A percentile compares a stretch with the other conserved stretches of the same genome.
Evolutionary conservation across 2,888 invertebrate genomes (phyloP).

Genomic region (Neria commutata): DNA sequence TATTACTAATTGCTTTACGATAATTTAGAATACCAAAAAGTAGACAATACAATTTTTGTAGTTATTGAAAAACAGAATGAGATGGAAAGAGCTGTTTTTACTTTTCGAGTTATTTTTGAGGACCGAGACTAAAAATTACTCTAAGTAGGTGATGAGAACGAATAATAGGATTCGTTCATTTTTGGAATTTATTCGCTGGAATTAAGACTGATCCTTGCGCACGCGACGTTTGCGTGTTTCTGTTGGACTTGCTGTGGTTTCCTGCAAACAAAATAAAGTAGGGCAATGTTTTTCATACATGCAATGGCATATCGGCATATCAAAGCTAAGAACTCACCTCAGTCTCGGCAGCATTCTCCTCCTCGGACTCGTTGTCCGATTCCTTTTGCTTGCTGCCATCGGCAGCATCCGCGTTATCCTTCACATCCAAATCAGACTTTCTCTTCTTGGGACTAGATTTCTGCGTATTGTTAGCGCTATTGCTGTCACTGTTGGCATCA

Average conservation of each 20-base stretch:
- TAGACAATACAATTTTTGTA: too few relatives aligned
- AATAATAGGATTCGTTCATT: constrained; percentile 1
- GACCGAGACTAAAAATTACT: too few relatives aligned
- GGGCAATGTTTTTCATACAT: not conserved
- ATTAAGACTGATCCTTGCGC: constrained; percentile 53
- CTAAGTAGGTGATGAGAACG: not conserved
- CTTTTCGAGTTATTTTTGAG: too few relatives aligned
- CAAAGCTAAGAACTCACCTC: constrained; percentile 36
- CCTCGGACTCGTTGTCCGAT: constrained; percentile 38
- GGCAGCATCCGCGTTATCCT: constrained; percentile 34
- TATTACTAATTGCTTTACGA: too few relatives aligned
- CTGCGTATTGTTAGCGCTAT: constrained; percentile 31
- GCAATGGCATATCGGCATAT: too few relatives aligned
- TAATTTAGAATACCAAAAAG: too few relatives aligned
- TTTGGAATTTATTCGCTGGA: constrained; percentile 8
- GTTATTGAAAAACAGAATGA: too few relatives aligned
- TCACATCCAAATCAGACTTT: constrained; percentile 62
- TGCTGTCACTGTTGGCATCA: constrained; percentile 35
- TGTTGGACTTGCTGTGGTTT: constrained; percentile 39
- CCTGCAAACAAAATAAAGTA: constrained; percentile 30
- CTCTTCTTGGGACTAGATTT: constrained; percentile 54
- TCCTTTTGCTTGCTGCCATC: constrained; percentile 31
- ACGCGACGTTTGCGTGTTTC: constrained; percentile 53
- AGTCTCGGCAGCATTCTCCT: constrained; percentile 46
- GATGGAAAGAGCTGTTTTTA: too few relatives aligned